phyloP scores from a whole-genome alignment of 2,888 invertebrate species.

The Tenthredo mesomela region DNA sequence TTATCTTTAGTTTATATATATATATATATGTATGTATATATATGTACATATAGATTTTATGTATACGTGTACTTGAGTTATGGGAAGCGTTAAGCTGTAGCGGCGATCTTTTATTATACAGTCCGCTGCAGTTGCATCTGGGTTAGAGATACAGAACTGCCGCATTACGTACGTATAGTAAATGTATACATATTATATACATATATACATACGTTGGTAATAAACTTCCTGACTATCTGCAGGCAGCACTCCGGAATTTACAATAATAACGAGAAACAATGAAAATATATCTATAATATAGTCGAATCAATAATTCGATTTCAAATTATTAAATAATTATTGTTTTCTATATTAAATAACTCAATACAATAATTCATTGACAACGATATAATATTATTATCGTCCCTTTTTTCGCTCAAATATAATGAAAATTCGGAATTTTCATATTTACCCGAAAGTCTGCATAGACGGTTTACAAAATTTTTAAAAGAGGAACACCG shows the following conservation, averaged over 20 bases:
- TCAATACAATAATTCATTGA: not conserved
- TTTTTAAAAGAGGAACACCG: too few species aligned
- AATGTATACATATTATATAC: not conserved
- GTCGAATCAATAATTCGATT: not conserved
- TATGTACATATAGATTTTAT: not conserved
- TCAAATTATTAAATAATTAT: too few species aligned
- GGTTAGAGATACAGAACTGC: not conserved
- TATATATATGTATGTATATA: not conserved
- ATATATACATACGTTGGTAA: not conserved
- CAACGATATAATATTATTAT: not conserved
- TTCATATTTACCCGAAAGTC: too few species aligned
- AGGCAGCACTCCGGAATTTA: not conserved
- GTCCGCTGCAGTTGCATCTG: constrained; percentile 4
- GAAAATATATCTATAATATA: not conserved
- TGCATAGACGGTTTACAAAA: too few species aligned
- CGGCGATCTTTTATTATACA: constrained; percentile 5
- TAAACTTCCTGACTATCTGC: not conserved
- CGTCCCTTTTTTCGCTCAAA: not conserved
- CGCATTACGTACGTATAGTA: not conserved
- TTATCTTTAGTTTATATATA: not conserved
- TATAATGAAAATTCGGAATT: too few species aligned
- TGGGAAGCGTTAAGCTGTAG: not conserved
- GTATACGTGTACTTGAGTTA: not conserved
- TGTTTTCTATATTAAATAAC: not conserved
- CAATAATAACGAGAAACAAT: not conserved